Evolutionary conservation across 2,888 invertebrate genomes (phyloP), one percentile per base, ranked within the genome.

Genomic region (Hirtodrosophila cameraria): DNA sequence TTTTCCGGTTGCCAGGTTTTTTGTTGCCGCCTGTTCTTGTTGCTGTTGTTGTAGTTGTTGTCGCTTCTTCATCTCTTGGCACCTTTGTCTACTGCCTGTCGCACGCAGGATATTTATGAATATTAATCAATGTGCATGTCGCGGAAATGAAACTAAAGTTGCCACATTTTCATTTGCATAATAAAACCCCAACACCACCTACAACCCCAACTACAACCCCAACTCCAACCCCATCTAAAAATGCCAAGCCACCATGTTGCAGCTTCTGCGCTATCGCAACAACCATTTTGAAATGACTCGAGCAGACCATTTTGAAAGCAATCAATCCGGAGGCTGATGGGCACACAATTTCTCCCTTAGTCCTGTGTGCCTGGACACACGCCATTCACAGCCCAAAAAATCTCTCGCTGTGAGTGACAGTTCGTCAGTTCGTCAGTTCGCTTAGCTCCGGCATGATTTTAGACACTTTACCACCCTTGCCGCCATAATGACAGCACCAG

Each of bases 1-100:
- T 86, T 88, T 87, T 85, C 87, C 85, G 85, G 75, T 77, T 83
- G 78, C 75, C 72, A 61, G 75, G 46, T 62, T 65, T 73, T 36
- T 73, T 66, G 60, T 54, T 41, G 43, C 46, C 16, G 36, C 49
- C 27, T 25, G 36, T 12, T 50, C 46, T 57, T 35, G 45, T 58
- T 52, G 33, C 28, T 15, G 23, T 39, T 55, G 41, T 49, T 35
- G 25, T 58, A 48, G 33, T 31, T 15, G 23, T 39, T 55, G 45
- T 53, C 30, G 27, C 13, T 23, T 35, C 31, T 33, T 39, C 33
- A 41, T 36, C 35, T 28, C 25, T 50, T 50, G 46, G 33, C 41
- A 61, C 45, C 62, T 63, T 62, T 54, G 62, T 63, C 46, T 46
- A 20, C 28, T 18, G 71, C 13, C 71, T 53, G 64, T 48, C 30